Conservation (phyloP, 2,113 vertebrate species). For the Otolemur garnettii region DNA sequence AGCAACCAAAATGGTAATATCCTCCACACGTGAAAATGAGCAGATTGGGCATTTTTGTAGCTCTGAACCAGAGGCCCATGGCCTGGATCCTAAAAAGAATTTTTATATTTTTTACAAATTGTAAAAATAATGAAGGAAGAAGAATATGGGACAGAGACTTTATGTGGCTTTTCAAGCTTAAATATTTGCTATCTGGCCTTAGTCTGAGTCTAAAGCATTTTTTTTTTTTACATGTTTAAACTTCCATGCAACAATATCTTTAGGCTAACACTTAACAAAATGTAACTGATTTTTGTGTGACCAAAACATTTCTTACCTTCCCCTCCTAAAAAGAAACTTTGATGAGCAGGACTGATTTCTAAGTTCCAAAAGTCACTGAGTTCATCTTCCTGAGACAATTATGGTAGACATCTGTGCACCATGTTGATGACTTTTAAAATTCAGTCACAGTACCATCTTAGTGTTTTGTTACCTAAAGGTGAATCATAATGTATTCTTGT, state of each 20-base stretch:
- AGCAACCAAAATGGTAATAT: neutral
- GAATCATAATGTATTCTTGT: neutral
- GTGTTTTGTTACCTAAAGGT: neutral
- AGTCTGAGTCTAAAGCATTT: neutral
- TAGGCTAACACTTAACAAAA: neutral
- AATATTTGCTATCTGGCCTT: conserved; percentile 49
- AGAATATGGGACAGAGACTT: conserved; percentile 20
- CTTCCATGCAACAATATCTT: neutral
- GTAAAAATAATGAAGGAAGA: neutral
- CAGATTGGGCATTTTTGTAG: neutral
- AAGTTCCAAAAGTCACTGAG: neutral
- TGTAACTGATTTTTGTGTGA: neutral
- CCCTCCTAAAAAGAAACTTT: conserved; percentile 12
- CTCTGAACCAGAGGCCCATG: neutral
- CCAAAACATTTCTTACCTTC: neutral
- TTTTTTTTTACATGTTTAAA: neutral
- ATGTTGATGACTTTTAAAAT: neutral
- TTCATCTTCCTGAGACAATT: neutral
- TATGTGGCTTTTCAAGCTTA: conserved; percentile 28
- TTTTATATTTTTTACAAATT: conserved; percentile 37
- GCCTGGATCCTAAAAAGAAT: conserved; percentile 38
- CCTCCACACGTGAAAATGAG: neutral
- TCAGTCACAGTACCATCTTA: neutral
- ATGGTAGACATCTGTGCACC: neutral
- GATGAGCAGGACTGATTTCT: too few relatives aligned